A percentile compares a stretch with the other conserved stretches of the same genome.
Evolutionary conservation across 1,140 invertebrate species (phyloP).

Genomic region (Anastrepha ludens): DNA sequence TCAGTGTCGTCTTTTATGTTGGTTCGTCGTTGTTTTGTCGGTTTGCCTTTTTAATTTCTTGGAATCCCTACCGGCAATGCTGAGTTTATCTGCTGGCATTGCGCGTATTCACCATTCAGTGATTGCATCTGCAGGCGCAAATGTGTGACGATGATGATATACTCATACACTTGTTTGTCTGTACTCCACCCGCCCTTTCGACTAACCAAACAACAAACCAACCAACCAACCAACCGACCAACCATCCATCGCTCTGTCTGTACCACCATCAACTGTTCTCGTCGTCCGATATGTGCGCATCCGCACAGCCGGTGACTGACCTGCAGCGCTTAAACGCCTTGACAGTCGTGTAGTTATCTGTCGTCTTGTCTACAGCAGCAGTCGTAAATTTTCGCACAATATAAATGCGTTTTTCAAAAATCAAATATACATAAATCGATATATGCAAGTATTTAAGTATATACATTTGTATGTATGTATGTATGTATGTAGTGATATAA

Average conservation of each 20-base stretch:
- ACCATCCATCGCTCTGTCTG: background rate
- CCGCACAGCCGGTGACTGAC: slow-evolving; percentile 40
- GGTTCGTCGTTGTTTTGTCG: slow-evolving; percentile 9
- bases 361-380: slow-evolving; percentile 48
- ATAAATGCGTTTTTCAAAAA: slow-evolving; percentile 46
- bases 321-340: slow-evolving; percentile 43
- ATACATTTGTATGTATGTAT: background rate
- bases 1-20: background rate
- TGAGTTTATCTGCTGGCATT: slow-evolving; percentile 39
- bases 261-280: background rate
- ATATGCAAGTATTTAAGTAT: background rate
- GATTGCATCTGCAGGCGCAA: slow-evolving; percentile 47
- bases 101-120: slow-evolving; percentile 44
- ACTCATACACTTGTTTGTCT: slow-evolving; percentile 2
- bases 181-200: background rate
- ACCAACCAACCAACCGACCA: background rate
- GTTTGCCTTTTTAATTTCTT: slow-evolving; percentile 51
- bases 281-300: background rate
- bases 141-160: slow-evolving; percentile 48
- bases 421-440: slow-evolving; percentile 53
- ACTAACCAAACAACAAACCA: background rate
- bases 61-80: slow-evolving; percentile 41
- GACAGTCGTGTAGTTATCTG: slow-evolving; percentile 48
- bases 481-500: background rate
- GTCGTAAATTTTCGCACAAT: slow-evolving; percentile 47